phyloP scores from a whole-genome alignment of 2,113 vertebrate genomes.

The Macrotus californicus region DNA sequence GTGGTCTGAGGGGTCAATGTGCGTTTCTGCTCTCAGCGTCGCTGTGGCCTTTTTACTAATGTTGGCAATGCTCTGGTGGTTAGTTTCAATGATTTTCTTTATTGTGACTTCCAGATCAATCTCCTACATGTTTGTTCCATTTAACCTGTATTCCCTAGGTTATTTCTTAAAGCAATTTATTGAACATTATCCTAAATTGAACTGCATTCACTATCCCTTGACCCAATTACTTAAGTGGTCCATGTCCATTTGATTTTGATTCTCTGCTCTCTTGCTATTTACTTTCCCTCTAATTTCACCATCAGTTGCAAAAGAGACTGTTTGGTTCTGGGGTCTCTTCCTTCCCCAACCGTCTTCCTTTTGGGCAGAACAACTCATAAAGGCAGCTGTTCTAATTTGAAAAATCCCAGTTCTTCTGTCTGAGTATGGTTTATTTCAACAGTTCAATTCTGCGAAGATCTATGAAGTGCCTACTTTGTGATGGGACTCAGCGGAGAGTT shows the following conservation, averaged over 20 bases:
- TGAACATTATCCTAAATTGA: conserved; percentile 69
- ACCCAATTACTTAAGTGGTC: conserved; percentile 72
- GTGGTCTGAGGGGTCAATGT: not conserved
- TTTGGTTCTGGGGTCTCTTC: not conserved
- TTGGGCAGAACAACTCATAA: not conserved
- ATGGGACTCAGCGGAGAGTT: not conserved
- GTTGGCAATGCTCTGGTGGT: conserved; percentile 39
- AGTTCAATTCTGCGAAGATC: conserved; percentile 42
- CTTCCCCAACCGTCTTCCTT: not conserved
- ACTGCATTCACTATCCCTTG: conserved; percentile 56
- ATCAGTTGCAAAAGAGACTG: not conserved
- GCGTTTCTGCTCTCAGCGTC: conserved; percentile 36
- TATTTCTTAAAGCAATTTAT: conserved; percentile 70
- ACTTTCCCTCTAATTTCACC: conserved; percentile 36
- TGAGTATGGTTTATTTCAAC: conserved; percentile 35
- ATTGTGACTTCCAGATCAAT: conserved; percentile 68
- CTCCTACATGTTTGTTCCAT: conserved; percentile 61
- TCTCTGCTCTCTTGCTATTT: conserved; percentile 2
- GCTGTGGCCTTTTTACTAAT: conserved; percentile 22
- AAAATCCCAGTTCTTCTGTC: conserved; percentile 30
- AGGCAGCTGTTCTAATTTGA: conserved; percentile 37
- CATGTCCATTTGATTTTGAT: conserved; percentile 64
- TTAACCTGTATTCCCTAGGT: conserved; percentile 72
- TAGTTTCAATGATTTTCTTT: conserved; percentile 67
- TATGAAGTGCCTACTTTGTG: not conserved